Base-by-base conservation (phyloP, 1,140 invertebrate species). In the Eurosta solidaginis region DNA sequence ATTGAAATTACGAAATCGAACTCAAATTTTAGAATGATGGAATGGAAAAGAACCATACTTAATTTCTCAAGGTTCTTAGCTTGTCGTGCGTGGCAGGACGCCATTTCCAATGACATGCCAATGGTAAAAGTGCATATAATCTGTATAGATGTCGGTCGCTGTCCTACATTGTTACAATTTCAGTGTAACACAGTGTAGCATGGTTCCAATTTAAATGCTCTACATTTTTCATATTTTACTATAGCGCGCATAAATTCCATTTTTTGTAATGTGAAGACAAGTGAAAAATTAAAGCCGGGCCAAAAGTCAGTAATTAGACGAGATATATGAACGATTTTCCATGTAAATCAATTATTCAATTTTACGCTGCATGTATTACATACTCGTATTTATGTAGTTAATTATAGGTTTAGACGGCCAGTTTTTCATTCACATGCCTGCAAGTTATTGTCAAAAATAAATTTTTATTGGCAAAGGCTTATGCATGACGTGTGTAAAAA, bases 281-380 rank as follows among this genome's bases (percentile, higher is more conserved):
- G 59, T 40, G 59, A 36, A 68, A 68, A 68, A 68, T 68, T 40
- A 42, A n/a, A 68, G 59, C 33, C 40, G 14, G 22, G 20, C 36
- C 29, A 68, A 40, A 17, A 40, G 33, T 10, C 45, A 47, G 45
- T 17, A 47, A 47, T 47, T 47, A 47, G 50, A 25, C 20, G 50
- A 27, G 14, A 54, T 54, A 54, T 54, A n/a, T n/a, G n/a, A n/a
- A n/a, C n/a, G 50, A 54, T 17, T 68, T 52, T 68, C 17, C 59
- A 68, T 40, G 33, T 68, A 68, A 68, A 68, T 68, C 59, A 68
- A 68, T 68, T 68, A 68, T 40, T 20, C 59, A 20, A 68, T 68
- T 68, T 68, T 40, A n/a, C 14, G 59, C 40, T 68, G 59, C 59
- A 33, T 68, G 59, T 22, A 68, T 2, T 20, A n/a, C n/a, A n/a